phyloP scores from a whole-genome alignment of 2,797 vertebrate genomes.

The Orestias chungarensis region DNA sequence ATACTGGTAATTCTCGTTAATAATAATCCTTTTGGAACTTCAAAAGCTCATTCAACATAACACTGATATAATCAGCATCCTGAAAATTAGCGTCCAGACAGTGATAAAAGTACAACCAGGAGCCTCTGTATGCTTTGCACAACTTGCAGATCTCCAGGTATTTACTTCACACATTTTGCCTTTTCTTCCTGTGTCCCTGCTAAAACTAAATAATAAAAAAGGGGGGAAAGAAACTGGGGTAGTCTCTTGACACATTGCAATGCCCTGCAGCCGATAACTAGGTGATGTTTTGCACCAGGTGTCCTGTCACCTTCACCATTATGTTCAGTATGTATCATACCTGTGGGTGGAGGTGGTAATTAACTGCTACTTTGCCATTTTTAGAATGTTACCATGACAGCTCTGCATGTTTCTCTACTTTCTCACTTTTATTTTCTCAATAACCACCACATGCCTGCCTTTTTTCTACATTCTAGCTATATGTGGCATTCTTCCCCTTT shows the following conservation, averaged over 20 bases:
- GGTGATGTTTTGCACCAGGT: conserved; percentile 66
- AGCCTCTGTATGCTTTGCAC: conserved; percentile 31
- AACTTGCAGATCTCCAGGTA: conserved; percentile 52
- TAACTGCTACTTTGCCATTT: conserved; percentile 74
- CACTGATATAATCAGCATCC: not conserved
- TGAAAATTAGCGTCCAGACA: conserved; percentile 13
- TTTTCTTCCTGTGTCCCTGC: conserved; percentile 33
- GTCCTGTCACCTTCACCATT: conserved; percentile 69
- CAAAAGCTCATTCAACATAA: conserved; percentile 1
- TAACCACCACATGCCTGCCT: conserved; percentile 37
- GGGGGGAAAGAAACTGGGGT: conserved; percentile 31
- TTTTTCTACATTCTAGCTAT: conserved; percentile 7
- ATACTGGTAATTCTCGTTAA: not conserved
- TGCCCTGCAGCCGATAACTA: conserved; percentile 68
- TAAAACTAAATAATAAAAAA: conserved; percentile 3
- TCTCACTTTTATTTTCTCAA: conserved; percentile 52
- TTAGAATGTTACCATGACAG: conserved; percentile 75
- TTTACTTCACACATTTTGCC: conserved; percentile 58
- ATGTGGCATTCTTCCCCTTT: not conserved
- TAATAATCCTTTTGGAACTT: not conserved
- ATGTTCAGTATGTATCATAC: conserved; percentile 57
- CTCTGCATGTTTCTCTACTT: conserved; percentile 38
- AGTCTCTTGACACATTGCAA: conserved; percentile 29
- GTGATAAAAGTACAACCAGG: conserved; percentile 10
- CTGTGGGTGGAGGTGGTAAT: conserved; percentile 77